Conservation (phyloP, 2,888 invertebrate genomes). For the Calameuta idolon region DNA sequence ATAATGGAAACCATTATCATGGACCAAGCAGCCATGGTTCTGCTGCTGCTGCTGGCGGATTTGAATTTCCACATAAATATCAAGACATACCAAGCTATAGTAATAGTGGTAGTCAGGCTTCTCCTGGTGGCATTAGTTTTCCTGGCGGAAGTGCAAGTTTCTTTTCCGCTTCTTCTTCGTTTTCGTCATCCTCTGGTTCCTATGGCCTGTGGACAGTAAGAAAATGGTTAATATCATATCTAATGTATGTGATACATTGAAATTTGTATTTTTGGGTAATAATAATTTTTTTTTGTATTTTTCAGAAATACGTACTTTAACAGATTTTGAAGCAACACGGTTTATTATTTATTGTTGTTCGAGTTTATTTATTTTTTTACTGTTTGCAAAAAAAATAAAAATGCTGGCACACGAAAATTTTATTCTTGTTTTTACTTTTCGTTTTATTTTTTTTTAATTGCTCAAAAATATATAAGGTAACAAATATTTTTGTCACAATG, state of each 20-base stretch:
- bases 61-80: background rate
- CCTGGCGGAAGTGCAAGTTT: conserved; percentile 5
- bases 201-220: background rate
- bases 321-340: background rate
- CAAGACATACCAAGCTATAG: background rate
- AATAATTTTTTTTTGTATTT: background rate
- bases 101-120: background rate
- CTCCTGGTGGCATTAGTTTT: background rate
- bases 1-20: background rate
- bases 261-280: background rate
- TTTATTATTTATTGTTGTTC: conserved; percentile 9
- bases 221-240: background rate
- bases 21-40: background rate
- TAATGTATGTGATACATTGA: background rate
- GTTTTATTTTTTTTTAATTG: no score
- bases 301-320: background rate
- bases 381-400: background rate
- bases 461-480: background rate
- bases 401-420: background rate
- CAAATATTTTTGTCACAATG: no score
- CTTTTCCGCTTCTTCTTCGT: background rate
- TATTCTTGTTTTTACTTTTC: background rate
- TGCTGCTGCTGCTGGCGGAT: background rate
- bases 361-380: background rate
- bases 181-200: background rate